A percentile compares a stretch with the other conserved stretches of the same genome.
Evolutionary conservation across 1,140 invertebrate genomes (phyloP).

Genomic region (Eubasilissa regina): DNA sequence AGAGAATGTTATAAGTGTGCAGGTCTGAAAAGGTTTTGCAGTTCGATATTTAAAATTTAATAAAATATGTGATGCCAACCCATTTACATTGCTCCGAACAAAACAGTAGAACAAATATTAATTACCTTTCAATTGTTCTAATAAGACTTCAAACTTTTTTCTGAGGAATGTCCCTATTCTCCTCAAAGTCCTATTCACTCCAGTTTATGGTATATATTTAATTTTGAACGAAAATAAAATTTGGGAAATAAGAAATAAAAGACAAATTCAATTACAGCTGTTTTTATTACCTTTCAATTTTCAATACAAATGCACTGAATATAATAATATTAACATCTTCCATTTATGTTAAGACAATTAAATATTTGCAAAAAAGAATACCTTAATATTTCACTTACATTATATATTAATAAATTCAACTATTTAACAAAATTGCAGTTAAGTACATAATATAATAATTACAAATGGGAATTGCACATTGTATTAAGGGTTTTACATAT

Average conservation of each 20-base stretch:
- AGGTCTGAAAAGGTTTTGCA: no score
- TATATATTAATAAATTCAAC: constrained; percentile 57
- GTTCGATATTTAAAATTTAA: no score
- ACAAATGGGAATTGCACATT: constrained; percentile 59
- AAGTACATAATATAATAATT: constrained; percentile 52
- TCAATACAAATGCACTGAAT: constrained; percentile 59
- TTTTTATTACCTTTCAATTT: constrained; percentile 59
- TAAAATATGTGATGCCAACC: no score
- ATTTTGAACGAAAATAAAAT: background rate
- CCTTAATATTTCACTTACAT: constrained; percentile 55
- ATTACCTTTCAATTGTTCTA: no score
- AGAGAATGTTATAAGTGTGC: no score
- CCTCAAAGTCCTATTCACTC: no score
- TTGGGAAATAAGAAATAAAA: constrained; percentile 17
- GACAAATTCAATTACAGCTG: constrained; percentile 43
- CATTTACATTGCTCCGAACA: no score
- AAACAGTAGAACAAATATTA: no score
- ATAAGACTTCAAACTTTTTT: no score
- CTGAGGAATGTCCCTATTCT: no score
- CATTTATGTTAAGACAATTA: constrained; percentile 59
- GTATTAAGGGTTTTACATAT: constrained; percentile 45
- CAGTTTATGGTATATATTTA: no score
- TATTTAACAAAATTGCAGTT: constrained; percentile 60
- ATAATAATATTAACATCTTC: constrained; percentile 58
- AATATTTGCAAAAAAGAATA: constrained; percentile 60